These are phyloP conservation scores for Bolinopsis microptera DNA, from an alignment of 37 sponge, comb jelly and placozoan genomes.

Conservation along the genomic window DNA sequence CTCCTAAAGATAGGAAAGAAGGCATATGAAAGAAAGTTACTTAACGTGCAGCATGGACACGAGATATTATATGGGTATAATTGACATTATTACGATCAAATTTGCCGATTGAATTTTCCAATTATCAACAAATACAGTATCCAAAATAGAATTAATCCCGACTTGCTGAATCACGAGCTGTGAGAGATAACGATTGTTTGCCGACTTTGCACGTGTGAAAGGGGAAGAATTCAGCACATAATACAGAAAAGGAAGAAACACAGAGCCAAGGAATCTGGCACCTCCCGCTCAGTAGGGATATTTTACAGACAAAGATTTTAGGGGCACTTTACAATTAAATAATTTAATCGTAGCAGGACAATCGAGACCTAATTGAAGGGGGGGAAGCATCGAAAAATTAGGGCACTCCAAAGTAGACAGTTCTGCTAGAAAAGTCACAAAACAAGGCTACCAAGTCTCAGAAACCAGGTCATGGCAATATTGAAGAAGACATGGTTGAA, in stretches of 20 bases:
- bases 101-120: neutral
- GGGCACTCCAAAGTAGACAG: neutral
- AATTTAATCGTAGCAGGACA: neutral
- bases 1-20: neutral
- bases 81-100: neutral
- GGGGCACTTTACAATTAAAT: neutral
- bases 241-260: neutral
- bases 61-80: neutral
- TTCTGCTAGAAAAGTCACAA: neutral
- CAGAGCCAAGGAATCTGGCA: neutral
- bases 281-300: neutral
- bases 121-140: neutral
- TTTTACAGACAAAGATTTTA: neutral
- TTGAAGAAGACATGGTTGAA: neutral
- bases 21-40: neutral
- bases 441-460: neutral
- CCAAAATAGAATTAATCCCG: neutral
- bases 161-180: neutral
- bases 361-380: neutral
- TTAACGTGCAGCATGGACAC: neutral
- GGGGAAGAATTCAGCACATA: neutral
- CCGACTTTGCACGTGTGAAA: neutral
- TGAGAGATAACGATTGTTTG: neutral
- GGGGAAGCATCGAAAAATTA: neutral
- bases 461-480: too few species aligned